Conservation (phyloP, 2,113 vertebrate genomes). For the Craseonycteris thonglongyai region DNA sequence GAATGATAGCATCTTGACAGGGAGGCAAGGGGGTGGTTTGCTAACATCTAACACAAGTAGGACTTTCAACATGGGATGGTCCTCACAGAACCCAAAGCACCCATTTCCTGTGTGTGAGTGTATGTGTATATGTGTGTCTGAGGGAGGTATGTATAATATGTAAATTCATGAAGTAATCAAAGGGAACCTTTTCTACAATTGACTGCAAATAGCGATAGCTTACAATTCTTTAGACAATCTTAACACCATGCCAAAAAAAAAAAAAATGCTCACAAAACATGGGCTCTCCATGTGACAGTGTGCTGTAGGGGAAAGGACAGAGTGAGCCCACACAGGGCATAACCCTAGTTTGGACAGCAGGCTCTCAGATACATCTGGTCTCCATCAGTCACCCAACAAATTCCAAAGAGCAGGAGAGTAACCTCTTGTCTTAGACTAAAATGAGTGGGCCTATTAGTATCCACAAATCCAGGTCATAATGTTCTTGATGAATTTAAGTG, state of each 20-base stretch:
- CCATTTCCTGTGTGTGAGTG: not conserved
- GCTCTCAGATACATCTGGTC: not conserved
- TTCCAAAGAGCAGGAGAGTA: slow-evolving; percentile 41
- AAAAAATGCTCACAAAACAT: not conserved
- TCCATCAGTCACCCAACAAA: not conserved
- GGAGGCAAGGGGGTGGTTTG: not conserved
- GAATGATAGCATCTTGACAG: not conserved
- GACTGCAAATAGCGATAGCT: slow-evolving; percentile 1
- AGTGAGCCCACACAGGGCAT: not conserved
- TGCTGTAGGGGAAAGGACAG: not conserved
- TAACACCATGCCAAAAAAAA: slow-evolving; percentile 24
- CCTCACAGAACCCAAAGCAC: not conserved
- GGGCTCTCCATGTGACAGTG: not conserved
- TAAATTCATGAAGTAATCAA: not conserved
- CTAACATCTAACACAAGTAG: not conserved
- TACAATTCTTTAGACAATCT: slow-evolving; percentile 36
- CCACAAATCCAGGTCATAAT: not conserved
- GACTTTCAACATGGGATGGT: slow-evolving; percentile 7
- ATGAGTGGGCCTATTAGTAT: not conserved
- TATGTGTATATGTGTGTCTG: not conserved
- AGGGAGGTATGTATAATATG: not conserved
- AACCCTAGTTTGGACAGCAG: slow-evolving; percentile 5
- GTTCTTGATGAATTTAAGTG: slow-evolving; percentile 31
- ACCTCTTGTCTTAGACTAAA: not conserved
- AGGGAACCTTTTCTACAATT: not conserved